Base-by-base conservation (phyloP, 2,113 vertebrate species). In the Blennius ocellaris region DNA sequence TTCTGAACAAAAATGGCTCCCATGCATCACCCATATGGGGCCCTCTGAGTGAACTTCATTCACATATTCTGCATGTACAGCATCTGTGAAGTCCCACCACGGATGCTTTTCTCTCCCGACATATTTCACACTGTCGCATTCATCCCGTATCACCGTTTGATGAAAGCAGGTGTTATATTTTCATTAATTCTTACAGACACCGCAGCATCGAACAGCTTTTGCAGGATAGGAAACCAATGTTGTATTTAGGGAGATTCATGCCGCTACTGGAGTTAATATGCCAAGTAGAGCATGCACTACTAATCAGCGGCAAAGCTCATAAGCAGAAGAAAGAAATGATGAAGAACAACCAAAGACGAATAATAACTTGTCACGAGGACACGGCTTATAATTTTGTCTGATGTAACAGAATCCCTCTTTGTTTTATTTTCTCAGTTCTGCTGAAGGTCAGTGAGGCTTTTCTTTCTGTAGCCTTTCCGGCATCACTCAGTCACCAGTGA, bases 1-100 rank as follows among this genome's bases (percentile, higher is more conserved):
- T 71, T 83, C 75, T 76, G 81, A 88, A 90, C 73, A 87, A 86
- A 87, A 86, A 91, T 86, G 81, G 81, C 86, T 78, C 50, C 79
- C 55, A 47, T 76, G 81, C 77, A 59, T 83, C 74, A 64, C 59
- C 81, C 82, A 71, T 63, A 75, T 64, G 78, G 69, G 86, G 85
- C 71, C 75, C 79, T 85, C 59, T 57, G 21, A 48, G 75, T 47
- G 14, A 40, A 76, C 63, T 30, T 61, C 65, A 43, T 70, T 75
- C 52, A 67, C 71, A 67, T 52, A 62, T 78, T 68, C 40, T 3
- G 58, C 51, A 85, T 60, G 38, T 82, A 78, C 78, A 76, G 53
- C 51, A 50, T 69, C 48, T 67, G 30, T 56, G 47, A 44, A 64
- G 47, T 58, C 2, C 8, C 14, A 14, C 50, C 48, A 3, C 41